Evolutionary conservation across 2,797 vertebrate genomes (phyloP), one percentile per base, ranked within the genome.

Genomic region (Helarctos malayanus): DNA sequence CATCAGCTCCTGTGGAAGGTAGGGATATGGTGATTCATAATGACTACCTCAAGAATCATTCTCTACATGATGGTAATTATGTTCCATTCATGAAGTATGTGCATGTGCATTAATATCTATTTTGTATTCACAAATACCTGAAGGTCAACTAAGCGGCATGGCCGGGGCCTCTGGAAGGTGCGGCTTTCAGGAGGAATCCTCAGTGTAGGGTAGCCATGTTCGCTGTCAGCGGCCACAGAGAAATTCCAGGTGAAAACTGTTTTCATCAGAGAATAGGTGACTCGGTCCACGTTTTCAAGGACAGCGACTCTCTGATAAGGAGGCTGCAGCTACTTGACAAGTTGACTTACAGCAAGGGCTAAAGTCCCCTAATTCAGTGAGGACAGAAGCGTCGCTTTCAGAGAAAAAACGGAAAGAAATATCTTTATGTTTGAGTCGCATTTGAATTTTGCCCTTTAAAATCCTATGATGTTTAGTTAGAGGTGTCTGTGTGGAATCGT

Each of bases 291-390:
- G 57, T 1, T 88, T 89, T 93, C 89, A 96, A 91, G 81, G 69
- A 49, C 84, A 29, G 32, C 12, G 59, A 85, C 88, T 95, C 5
- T 54, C 80, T 92, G 96, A 95, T 96, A 97, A 98, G 76, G 79
- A 94, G 78, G 49, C 76, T 25, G 9, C 54, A 89, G 85, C 75
- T 79, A 11, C 68, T 57, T 94, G 86, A 97, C 56, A 97, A 91
- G 95, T 92, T 79, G 29, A 94, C 86, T 68, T 80, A 25, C 3
- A 85, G 16, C 87, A 79, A 73, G 91, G 90, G 29, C 47, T 68
- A 21, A 97, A 96, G 94, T 93, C n/a, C 49, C 29, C 79, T 93
- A 19, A 86, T 93, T 96, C 95, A 85, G 0, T 69, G 85, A 97
- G 80, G 69, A 96, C 12, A 93, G 38, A 85, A 73, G 18, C 80